Conservation (phyloP, 1,140 invertebrate genomes). For the Cheumatopsyche charites region DNA sequence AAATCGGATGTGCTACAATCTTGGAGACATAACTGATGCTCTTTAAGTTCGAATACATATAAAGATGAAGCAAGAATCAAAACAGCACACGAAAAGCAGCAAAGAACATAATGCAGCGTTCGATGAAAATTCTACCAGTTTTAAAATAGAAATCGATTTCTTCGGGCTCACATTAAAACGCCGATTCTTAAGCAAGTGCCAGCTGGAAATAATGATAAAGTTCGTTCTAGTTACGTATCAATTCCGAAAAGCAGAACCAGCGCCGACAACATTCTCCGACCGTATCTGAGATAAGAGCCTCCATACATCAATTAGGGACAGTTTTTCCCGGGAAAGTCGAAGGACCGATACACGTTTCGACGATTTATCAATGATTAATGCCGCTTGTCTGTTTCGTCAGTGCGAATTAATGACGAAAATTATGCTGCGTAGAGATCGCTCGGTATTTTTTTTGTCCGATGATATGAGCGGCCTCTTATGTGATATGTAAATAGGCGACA, state of each 20-base stretch:
- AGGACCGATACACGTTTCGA: background rate
- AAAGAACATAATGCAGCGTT: no score
- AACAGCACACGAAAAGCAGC: no score
- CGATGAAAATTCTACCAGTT: no score
- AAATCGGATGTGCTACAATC: background rate
- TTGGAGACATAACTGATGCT: no score
- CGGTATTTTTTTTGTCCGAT: no score
- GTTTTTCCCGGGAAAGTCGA: background rate
- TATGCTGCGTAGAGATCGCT: no score
- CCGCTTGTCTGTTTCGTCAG: background rate
- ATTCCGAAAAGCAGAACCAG: background rate
- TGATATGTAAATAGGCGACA: slow-evolving; percentile 24
- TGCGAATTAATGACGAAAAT: slow-evolving; percentile 31
- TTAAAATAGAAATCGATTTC: no score
- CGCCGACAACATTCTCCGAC: slow-evolving; percentile 8
- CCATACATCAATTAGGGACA: background rate
- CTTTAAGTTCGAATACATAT: no score
- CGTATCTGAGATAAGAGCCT: background rate
- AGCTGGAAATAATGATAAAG: background rate
- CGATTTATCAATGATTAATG: slow-evolving; percentile 24
- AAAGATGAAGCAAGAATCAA: no score
- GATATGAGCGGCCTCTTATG: slow-evolving; percentile 16
- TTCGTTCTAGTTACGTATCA: background rate
- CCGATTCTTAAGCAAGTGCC: no score
- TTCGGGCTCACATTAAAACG: no score